Evolutionary conservation across 2,888 invertebrate genomes (phyloP).

Genomic region (Trilocha varians): DNA sequence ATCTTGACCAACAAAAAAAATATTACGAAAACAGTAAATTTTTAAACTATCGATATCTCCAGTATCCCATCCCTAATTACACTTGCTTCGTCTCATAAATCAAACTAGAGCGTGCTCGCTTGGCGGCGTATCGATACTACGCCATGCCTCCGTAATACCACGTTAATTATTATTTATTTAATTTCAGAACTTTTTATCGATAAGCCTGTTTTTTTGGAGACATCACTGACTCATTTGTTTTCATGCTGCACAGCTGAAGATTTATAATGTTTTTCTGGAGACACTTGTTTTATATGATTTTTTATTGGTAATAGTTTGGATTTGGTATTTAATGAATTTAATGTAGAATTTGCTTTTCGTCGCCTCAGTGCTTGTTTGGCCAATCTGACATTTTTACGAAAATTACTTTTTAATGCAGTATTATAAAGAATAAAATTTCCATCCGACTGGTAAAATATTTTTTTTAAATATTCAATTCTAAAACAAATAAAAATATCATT

Average conservation of each 20-base stretch:
- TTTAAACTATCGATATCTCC: conserved; percentile 22
- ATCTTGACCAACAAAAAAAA: too few species aligned
- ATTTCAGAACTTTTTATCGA: neutral
- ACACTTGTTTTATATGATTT: neutral
- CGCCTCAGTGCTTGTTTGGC: too few species aligned
- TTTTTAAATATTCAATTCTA: too few species aligned
- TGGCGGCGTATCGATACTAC: conserved; percentile 34
- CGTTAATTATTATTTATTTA: conserved; percentile 30
- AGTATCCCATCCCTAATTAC: conserved; percentile 23
- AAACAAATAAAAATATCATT: too few species aligned
- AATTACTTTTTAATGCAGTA: too few species aligned
- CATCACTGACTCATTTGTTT: neutral
- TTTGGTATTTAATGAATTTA: too few species aligned
- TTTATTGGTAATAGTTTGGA: neutral
- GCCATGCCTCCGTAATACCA: conserved; percentile 30
- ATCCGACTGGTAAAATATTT: too few species aligned
- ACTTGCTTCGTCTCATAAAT: conserved; percentile 57
- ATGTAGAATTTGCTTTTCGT: too few species aligned
- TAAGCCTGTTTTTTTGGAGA: neutral
- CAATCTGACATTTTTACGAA: too few species aligned
- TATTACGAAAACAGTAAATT: too few species aligned
- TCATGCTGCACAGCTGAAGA: neutral
- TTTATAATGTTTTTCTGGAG: neutral
- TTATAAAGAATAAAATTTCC: too few species aligned
- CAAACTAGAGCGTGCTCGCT: conserved; percentile 38